These are phyloP conservation scores for Drosophila testacea DNA, from an alignment of 2,888 invertebrate genomes.

Conservation along the genomic window DNA sequence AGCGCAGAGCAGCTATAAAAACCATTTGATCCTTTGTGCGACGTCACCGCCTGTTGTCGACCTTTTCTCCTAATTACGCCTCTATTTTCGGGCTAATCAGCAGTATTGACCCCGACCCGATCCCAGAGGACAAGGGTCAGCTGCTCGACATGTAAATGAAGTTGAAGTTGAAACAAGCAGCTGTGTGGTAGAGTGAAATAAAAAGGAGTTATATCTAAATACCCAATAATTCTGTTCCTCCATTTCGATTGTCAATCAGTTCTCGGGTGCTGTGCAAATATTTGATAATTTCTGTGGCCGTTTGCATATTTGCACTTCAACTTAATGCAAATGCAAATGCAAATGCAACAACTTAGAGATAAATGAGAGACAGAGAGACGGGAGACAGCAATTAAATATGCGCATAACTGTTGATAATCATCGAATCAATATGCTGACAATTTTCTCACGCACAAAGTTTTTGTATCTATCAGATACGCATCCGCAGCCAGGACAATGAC, in stretches of 20 bases:
- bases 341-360: constrained; percentile 38
- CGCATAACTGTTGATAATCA: constrained; percentile 78
- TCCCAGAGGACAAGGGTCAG: constrained; percentile 52
- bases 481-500: constrained; percentile 48
- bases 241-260: constrained; percentile 55
- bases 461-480: constrained; percentile 31
- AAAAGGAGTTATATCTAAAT: constrained; percentile 7
- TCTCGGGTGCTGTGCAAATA: constrained; percentile 70
- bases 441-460: constrained; percentile 69
- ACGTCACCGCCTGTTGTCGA: constrained; percentile 42
- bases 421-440: constrained; percentile 79
- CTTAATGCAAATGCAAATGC: constrained; percentile 60
- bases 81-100: constrained; percentile 75
- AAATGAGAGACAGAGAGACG: constrained; percentile 20
- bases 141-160: constrained; percentile 63
- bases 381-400: constrained; percentile 71
- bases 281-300: constrained; percentile 59
- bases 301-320: constrained; percentile 69
- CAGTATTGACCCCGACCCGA: constrained; percentile 30
- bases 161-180: constrained; percentile 29
- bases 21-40: constrained; percentile 74
- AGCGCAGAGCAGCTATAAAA: constrained; percentile 45
- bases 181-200: constrained; percentile 14
- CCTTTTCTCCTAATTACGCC: constrained; percentile 71
- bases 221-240: neutral